Percentiles rank a stretch among this genome's conserved stretches.
These are phyloP conservation scores for Gila robusta DNA, from an alignment of 2,797 vertebrate species.

Conservation along the genomic window DNA sequence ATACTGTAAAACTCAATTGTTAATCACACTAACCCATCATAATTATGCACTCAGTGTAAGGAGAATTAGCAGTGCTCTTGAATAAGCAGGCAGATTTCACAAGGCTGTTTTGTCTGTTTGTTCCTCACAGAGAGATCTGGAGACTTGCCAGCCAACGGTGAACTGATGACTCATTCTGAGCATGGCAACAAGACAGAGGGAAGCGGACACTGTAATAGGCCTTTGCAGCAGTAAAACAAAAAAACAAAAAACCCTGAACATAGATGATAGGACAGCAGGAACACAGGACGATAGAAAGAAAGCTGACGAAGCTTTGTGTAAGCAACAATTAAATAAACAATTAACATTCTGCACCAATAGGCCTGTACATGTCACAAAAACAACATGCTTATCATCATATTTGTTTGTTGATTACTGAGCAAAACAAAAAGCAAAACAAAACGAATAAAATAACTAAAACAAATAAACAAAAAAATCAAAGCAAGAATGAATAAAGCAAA, in stretches of 20 bases:
- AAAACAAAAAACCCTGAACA: slow-evolving; percentile 12
- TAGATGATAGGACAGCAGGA: slow-evolving; percentile 24
- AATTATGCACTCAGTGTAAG: slow-evolving; percentile 32
- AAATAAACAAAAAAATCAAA: background rate
- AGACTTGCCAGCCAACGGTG: slow-evolving; percentile 37
- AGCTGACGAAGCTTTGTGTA: background rate
- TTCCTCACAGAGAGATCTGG: slow-evolving; percentile 36
- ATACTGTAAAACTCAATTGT: slow-evolving; percentile 55
- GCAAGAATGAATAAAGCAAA: background rate
- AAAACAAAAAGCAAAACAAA: background rate
- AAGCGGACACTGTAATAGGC: slow-evolving; percentile 37
- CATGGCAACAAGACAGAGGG: slow-evolving; percentile 43
- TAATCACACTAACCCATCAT: slow-evolving; percentile 35
- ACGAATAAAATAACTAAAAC: background rate
- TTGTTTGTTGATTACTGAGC: background rate
- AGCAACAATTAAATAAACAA: background rate
- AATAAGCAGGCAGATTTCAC: slow-evolving; percentile 47
- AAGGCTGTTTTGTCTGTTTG: slow-evolving; percentile 47
- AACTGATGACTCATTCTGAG: slow-evolving; percentile 62
- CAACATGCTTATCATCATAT: background rate
- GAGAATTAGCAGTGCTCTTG: slow-evolving; percentile 49
- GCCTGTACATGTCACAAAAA: background rate
- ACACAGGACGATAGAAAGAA: background rate
- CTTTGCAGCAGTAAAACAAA: slow-evolving; percentile 23
- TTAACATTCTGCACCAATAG: background rate